Base-by-base conservation (phyloP, 1,140 invertebrate genomes). In the Lutraria rhynchaena region DNA sequence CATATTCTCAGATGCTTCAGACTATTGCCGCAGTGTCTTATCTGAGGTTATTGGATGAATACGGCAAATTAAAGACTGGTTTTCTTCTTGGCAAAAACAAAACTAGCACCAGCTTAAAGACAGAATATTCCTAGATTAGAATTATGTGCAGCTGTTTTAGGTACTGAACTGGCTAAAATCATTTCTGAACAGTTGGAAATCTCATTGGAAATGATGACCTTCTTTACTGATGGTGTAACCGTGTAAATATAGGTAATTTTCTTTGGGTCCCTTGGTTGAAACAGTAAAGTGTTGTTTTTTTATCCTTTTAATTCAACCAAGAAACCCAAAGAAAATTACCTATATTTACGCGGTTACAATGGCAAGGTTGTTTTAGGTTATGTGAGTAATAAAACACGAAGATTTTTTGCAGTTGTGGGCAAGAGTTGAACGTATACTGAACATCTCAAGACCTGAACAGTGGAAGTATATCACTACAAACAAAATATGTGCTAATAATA, bases 71-170 rank as follows among this genome's bases (percentile, higher is more conserved):
- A 3, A 15, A 57, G 7, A 9, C 61, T 17, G 53, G 63, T 29
- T 85, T 74, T 55, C 2, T 85, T 0, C 22, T 85, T 7, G 81
- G 75, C 22, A n/a, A 85, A 83, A 35, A 24, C 84, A 1, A 83
- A 82, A 22, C 2, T 80, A 2, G 55, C 67, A 29, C 75, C 84
- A 0, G 4, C 11, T 11, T 17, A 27, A 44, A 82, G 84, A 55
- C 76, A 80, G 19, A 83, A 75, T 3, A 83, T 84, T 13, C 85
- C 73, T 7, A 37, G 73, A 0, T 41, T 85, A 33, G 83, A 85
- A n/a, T 37, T 78, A 3, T 78, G 63, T 44, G 81, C 44, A 7
- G 74, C 83, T 11, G 81, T 83, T 22, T 27, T 80, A 31, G 69
- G 63, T 3, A 65, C 24, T 5, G 58, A 82, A 13, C n/a, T 76